Conservation (phyloP, 2,797 vertebrate species). For the Decapterus maruadsi region DNA sequence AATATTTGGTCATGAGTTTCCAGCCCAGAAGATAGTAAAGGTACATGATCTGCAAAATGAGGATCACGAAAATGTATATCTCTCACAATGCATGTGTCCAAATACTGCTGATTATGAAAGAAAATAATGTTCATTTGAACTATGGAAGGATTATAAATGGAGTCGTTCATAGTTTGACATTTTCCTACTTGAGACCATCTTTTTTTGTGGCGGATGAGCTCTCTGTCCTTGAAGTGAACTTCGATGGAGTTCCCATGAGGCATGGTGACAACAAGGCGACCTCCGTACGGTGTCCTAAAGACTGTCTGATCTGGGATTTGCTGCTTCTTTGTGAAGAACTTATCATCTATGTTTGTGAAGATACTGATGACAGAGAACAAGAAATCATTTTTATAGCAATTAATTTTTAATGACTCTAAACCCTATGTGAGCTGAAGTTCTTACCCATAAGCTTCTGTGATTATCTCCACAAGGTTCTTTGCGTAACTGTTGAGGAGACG, state of each 20-base stretch:
- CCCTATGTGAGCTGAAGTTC: neutral
- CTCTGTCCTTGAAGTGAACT: conserved; percentile 84
- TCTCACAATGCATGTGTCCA: neutral
- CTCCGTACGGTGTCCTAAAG: conserved; percentile 81
- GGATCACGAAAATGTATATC: neutral
- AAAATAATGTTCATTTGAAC: no score
- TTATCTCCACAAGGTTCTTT: conserved; percentile 62
- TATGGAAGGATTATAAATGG: no score
- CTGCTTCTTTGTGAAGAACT: conserved; percentile 51
- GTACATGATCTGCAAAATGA: conserved; percentile 79
- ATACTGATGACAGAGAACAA: conserved; percentile 54
- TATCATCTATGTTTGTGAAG: conserved; percentile 62
- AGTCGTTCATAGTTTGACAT: neutral
- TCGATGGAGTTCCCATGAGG: conserved; percentile 77
- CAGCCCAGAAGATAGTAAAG: conserved; percentile 81
- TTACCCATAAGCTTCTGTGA: conserved; percentile 77
- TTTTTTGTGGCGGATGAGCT: conserved; percentile 84
- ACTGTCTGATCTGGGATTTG: conserved; percentile 62
- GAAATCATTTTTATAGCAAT: neutral
- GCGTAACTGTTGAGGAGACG: conserved; percentile 74
- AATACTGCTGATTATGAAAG: neutral
- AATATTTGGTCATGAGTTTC: conserved; percentile 74
- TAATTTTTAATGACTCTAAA: neutral
- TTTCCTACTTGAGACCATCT: conserved; percentile 84
- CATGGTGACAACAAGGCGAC: conserved; percentile 77